Conservation (phyloP, 2,888 invertebrate genomes). For the Callyntrura guangdongensis region DNA sequence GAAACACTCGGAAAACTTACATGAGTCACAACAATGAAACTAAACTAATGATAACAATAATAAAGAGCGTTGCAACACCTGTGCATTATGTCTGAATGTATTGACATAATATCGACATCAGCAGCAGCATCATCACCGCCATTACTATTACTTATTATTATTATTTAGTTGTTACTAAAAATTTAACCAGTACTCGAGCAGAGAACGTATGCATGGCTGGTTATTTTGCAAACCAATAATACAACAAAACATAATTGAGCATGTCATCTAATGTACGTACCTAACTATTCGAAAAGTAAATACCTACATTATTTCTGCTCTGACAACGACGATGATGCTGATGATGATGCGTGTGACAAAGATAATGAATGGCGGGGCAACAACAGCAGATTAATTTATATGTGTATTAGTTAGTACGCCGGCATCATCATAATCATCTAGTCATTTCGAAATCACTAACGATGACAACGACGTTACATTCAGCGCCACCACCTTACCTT, state of each 20-base stretch:
- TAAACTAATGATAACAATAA: conserved; percentile 57
- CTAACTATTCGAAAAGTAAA: background rate
- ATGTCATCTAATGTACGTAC: background rate
- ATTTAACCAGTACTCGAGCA: no score
- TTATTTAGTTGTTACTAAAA: background rate
- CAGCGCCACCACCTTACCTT: conserved; percentile 7
- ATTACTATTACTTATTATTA: background rate
- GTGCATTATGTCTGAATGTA: conserved; percentile 19
- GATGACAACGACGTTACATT: background rate
- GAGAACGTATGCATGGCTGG: background rate
- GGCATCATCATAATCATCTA: conserved; percentile 5
- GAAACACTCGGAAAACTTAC: conserved; percentile 51
- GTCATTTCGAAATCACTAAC: conserved; percentile 67
- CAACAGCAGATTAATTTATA: conserved; percentile 60
- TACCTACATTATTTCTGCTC: background rate
- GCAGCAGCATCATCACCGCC: background rate
- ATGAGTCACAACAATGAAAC: conserved; percentile 58
- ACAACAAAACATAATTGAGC: background rate
- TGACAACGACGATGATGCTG: background rate
- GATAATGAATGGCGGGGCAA: conserved; percentile 56
- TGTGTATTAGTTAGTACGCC: conserved; percentile 59
- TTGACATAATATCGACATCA: conserved; percentile 37
- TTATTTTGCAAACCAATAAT: conserved; percentile 41
- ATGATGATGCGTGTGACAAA: conserved; percentile 66
- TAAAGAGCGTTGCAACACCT: conserved; percentile 48